Base-by-base conservation (phyloP, 2,888 invertebrate species). In the Actias luna region DNA sequence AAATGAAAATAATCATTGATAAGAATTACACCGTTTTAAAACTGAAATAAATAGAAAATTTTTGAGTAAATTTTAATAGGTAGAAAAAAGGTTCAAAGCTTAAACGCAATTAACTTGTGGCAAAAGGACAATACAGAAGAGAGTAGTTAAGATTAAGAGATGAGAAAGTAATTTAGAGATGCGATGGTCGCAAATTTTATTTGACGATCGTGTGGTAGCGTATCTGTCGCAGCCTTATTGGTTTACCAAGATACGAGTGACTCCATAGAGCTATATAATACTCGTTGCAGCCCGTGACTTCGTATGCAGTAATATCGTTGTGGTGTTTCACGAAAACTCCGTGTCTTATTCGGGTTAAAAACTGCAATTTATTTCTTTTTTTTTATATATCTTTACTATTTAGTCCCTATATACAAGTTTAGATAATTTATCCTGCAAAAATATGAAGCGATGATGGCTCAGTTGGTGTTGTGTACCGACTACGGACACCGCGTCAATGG, bases 171-270 rank as follows among this genome's bases (percentile, higher is more conserved):
- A 50, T 22, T 55, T 29, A 55, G 16, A n/a, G 55, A 29, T 29
- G 29, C 29, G 55, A n/a, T 55, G 55, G 29, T 29, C n/a, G 18
- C 55, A 55, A 55, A 55, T 55, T 55, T 55, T 55, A 29, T 55
- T 55, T 55, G 55, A 29, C 55, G 29, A 29, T 55, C 55, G 27
- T 29, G 55, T 55, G 55, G 55, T n/a, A n/a, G 55, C 29, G 55
- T 29, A 29, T 16, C 55, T 55, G 5, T 55, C 29, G 1, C 29
- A 16, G 55, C 16, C 29, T 55, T 55, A 55, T 55, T 55, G n/a
- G 29, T 22, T 55, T 55, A 55, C 55, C 8, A 29, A 55, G 29
- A 16, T 55, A 55, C 55, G 55, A 55, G n/a, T 22, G 55, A 16
- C 55, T 29, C 55, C 55, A 29, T 27, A 29, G 55, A 55, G 29